Evolutionary conservation across 2,888 invertebrate species (phyloP).

Genomic region (Serripes groenlandicus): DNA sequence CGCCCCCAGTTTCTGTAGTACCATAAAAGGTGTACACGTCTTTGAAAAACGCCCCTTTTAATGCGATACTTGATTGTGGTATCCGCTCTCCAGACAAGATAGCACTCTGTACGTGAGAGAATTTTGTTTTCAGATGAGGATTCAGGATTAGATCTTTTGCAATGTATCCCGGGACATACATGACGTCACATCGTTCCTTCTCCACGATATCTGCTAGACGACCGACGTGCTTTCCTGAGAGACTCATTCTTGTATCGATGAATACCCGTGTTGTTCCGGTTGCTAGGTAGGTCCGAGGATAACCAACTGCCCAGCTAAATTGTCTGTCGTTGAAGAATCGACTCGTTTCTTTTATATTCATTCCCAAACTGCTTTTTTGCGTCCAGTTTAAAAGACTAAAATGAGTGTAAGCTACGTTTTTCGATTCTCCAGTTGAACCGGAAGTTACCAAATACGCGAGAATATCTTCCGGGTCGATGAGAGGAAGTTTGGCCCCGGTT

Average conservation of each 20-base stretch:
- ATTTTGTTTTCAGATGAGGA: constrained; percentile 24
- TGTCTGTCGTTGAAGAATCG: constrained; percentile 49
- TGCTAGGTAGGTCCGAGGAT: constrained; percentile 48
- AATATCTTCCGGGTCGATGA: constrained; percentile 56
- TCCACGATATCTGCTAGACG: constrained; percentile 47
- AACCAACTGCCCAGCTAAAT: constrained; percentile 57
- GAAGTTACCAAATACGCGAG: constrained; percentile 46
- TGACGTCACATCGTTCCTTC: constrained; percentile 48
- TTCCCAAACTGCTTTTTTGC: background rate
- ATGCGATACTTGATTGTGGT: background rate
- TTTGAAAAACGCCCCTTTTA: constrained; percentile 34
- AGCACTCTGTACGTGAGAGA: constrained; percentile 32
- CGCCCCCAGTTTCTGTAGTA: constrained; percentile 49
- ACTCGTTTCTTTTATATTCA: constrained; percentile 19
- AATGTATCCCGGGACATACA: constrained; percentile 54
- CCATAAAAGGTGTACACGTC: constrained; percentile 33
- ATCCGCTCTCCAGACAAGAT: constrained; percentile 50
- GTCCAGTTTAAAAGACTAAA: constrained; percentile 54
- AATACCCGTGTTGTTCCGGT: constrained; percentile 53
- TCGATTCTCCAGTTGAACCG: constrained; percentile 59
- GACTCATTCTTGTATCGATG: constrained; percentile 40
- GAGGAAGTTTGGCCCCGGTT: constrained; percentile 25
- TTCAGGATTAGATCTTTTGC: constrained; percentile 33
- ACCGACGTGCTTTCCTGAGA: constrained; percentile 41
- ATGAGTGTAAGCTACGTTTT: constrained; percentile 52